A percentile compares a stretch with the other conserved stretches of the same genome.
These are phyloP conservation scores for Glyptemys insculpta DNA, from an alignment of 2,797 vertebrate genomes.

Conservation along the genomic window DNA sequence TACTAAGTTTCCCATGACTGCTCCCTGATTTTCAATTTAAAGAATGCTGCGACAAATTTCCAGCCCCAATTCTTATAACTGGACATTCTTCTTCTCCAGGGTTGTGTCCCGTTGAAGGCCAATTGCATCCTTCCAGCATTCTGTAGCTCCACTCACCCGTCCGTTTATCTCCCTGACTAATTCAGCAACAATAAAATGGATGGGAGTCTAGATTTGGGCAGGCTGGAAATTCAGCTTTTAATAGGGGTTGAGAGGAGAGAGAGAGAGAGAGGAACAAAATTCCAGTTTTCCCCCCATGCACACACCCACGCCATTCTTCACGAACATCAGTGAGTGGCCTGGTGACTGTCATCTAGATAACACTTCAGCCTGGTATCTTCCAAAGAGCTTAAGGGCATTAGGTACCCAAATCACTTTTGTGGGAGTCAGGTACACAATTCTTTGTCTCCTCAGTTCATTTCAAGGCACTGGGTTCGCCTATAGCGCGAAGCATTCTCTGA, in stretches of 20 bases:
- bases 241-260: too few relatives aligned
- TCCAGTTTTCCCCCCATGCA: too few relatives aligned
- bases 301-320: too few relatives aligned
- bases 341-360: too few relatives aligned
- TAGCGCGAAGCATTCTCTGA: background rate
- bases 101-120: background rate
- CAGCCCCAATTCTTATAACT: background rate
- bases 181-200: background rate
- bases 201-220: background rate
- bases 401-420: background rate
- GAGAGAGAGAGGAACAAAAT: too few relatives aligned
- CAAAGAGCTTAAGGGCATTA: background rate
- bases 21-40: background rate
- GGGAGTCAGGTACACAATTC: background rate
- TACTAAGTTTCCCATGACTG: background rate
- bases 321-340: too few relatives aligned
- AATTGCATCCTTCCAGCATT: background rate
- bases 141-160: too few relatives aligned
- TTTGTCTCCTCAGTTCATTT: background rate
- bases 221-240: background rate
- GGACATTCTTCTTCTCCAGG: background rate
- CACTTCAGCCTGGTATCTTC: background rate
- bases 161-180: background rate
- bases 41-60: background rate
- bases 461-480: background rate